Evolutionary conservation across 2,113 vertebrate species (phyloP), one percentile per base, ranked within the genome.

Genomic region (Anhinga anhinga): DNA sequence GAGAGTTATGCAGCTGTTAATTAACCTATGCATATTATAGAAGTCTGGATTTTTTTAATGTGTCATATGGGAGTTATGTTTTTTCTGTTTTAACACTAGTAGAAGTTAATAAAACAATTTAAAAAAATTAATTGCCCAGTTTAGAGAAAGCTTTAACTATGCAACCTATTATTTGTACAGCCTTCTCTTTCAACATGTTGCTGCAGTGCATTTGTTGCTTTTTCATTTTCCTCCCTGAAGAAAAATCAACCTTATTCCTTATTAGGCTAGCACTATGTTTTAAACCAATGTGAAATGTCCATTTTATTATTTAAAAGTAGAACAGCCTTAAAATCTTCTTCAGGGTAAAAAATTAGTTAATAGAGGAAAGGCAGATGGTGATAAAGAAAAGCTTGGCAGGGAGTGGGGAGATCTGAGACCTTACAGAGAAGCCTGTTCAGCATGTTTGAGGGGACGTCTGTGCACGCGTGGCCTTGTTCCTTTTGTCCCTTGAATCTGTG

Each of bases 381-480:
- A 70, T 91, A 90, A 91, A 94, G 78, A 96, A 96, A 97, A 94
- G 87, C 95, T 88, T 96, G 87, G 87, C 44, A 32, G 93, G 89
- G 81, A 90, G 66, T 38, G 56, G 40, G 78, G 63, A 96, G 96
- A 96, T 96, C 61, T 94, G 92, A 97, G 73, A 73, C 47, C 61
- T 91, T 53, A 7, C 32, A 50, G 88, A 71, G 91, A 49, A 94
- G 80, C 72, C 42, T 66, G 83, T 95, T 91, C 55, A 74, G 91
- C 16, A 2, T 10, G 47, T 93, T 89, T 52, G 89, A 94, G 86
- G 85, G 65, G 73, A 59, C 0, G 83, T 61, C 44, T 91, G 73
- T 59, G 80, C 38, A 11, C 9, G 23, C 10, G 12, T 29, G 84
- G 90, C 89, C 81, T 95, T 87, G 74, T 91, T 95, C 78, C 70